Base-by-base conservation (phyloP, 1,140 invertebrate species). In the Harlomillsia oculata region DNA sequence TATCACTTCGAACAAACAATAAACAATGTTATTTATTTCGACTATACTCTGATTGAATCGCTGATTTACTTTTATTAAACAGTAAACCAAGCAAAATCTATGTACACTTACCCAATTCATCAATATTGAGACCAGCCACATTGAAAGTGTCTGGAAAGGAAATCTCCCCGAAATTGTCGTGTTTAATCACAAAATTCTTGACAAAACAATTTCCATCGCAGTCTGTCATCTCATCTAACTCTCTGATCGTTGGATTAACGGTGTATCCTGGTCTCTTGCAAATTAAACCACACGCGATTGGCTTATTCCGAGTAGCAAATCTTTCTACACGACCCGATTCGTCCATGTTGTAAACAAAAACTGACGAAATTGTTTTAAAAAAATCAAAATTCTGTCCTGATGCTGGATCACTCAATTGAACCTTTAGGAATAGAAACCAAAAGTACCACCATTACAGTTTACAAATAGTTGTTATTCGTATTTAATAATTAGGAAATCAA, bases 81-180 rank as follows among this genome's bases (percentile, higher is more conserved):
- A 28, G 40, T 8, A 29, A 37, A n/a, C 21, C 14, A 2, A 26
- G 9, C 37, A 26, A 30, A 51, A 36, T 3, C n/a, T 6, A 6
- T 41, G 3, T 40, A 26, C 5, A 61, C 68, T 71, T 68, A 84
- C 84, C 82, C 16, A 90, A 80, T 64, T 89, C 82, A 73, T 97
- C 92, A 8, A 97, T 70, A 74, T 97, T 89, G 16, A 97, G 66
- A 8, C 84, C 84, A 21, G 84, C 79, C n/a, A 97, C 82, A 71
- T 97, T 86, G 56, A 94, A 83, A 23, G 81, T 78, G 59, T 88
- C 86, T 25, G 83, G 81, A 69, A 91, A 99, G 69, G 79, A 89
- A 0, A 99, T 86, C 71, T 87, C 89, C 21, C 96, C 95, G 72
- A 92, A 98, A 40, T 88, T 87, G 53, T 83, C 77, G 14, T 94